phyloP scores from a whole-genome alignment of 2,888 invertebrate genomes.

The Capitulum mitella region DNA sequence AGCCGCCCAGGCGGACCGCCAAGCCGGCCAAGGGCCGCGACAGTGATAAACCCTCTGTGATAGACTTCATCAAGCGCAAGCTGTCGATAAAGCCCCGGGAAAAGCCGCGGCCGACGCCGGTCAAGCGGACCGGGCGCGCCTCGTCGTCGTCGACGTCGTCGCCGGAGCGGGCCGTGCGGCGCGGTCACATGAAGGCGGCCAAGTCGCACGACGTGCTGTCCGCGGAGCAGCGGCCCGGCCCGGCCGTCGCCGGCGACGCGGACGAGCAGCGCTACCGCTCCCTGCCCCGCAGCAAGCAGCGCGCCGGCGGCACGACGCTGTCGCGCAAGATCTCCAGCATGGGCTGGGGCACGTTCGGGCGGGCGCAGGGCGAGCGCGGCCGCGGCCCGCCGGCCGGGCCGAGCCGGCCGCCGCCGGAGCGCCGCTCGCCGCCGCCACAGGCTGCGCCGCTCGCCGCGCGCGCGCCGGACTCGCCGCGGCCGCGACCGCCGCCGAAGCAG shows the following conservation, averaged over 20 bases:
- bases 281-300: neutral
- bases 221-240: neutral
- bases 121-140: neutral
- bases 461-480: neutral
- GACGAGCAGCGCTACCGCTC: neutral
- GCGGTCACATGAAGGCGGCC: neutral
- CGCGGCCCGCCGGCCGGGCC: too few relatives aligned
- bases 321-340: neutral
- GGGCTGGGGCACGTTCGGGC: slow-evolving; percentile 6
- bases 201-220: neutral
- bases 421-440: too few relatives aligned
- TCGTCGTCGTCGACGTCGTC: neutral
- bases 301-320: neutral
- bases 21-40: neutral
- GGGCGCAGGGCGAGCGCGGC: neutral
- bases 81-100: slow-evolving; percentile 7
- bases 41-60: slow-evolving; percentile 11
- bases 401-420: too few relatives aligned
- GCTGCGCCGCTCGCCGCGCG: too few relatives aligned
- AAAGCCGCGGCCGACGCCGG: neutral
- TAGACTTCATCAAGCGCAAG: slow-evolving; percentile 2
- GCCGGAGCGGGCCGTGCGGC: neutral
- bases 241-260: too few relatives aligned
- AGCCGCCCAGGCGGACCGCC: neutral
- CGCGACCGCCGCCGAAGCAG: neutral